Evolutionary conservation across 2,113 vertebrate genomes (phyloP), one percentile per base, ranked within the genome.

Genomic region (Spizaetus ornatus): DNA sequence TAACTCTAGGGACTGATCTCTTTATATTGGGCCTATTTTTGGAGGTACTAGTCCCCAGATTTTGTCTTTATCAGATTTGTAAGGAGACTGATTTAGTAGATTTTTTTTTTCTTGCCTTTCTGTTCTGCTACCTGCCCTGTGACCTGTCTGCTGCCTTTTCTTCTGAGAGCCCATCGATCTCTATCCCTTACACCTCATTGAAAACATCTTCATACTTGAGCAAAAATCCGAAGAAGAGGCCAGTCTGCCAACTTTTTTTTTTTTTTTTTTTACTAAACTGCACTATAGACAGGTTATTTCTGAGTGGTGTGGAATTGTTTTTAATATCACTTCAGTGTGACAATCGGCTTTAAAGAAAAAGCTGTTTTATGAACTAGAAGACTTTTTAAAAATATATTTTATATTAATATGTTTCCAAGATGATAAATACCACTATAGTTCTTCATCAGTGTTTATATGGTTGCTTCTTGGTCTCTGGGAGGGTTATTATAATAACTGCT

Each of bases 111-210:
- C 52, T 53, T 53, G 9, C 67, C 62, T 62, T 55, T 69, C 43
- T 47, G 13, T 43, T 71, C 10, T 61, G 43, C 20, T 29, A 3
- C 59, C 9, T 61, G 20, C 27, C 27, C 18, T 32, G 65, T n/a
- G 22, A 36, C 1, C 0, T 21, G 6, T 31, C 40, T 66, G 23
- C 32, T 55, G 52, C 63, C 32, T 36, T n/a, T 52, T 88, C 61
- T 53, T 48, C 9, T 27, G 55, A 45, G 47, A 74, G 3, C 47
- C 21, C 17, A 0, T 23, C 0, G 1, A 7, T 16, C 16, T 43
- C n/a, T 13, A 0, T 21, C 36, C 59, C 19, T 22, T 11, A 7
- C 1, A 6, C 26, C 53, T 48, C 26, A 5, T 10, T 21, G 32
- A 20, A 26, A 31, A 27, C 21, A 7, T 22, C 25, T 14, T 31